These are phyloP conservation scores for Venturia canescens DNA, from an alignment of 1,140 invertebrate genomes.

Conservation along the genomic window DNA sequence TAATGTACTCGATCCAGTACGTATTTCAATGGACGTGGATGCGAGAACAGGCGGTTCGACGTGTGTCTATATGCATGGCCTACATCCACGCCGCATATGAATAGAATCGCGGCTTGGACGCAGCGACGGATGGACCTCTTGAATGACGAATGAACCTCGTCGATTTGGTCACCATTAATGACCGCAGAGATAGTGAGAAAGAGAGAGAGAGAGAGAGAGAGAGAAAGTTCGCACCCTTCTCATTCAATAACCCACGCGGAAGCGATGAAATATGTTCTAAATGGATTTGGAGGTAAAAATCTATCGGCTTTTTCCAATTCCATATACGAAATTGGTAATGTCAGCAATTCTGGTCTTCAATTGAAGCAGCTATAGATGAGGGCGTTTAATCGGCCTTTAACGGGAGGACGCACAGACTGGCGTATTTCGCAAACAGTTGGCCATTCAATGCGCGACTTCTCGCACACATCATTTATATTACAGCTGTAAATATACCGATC, in stretches of 20 bases:
- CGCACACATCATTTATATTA: slow-evolving; percentile 3
- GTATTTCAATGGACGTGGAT: slow-evolving; percentile 11
- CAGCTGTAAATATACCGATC: background rate
- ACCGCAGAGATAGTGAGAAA: background rate
- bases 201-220: no score
- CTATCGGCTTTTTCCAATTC: slow-evolving; percentile 12
- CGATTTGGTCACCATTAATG: slow-evolving; percentile 35
- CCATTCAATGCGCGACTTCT: slow-evolving; percentile 29
- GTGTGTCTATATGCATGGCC: background rate
- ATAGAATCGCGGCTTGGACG: slow-evolving; percentile 14
- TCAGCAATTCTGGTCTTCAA: slow-evolving; percentile 23
- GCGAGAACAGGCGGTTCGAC: background rate
- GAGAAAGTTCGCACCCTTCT: background rate
- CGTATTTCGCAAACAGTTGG: slow-evolving; percentile 39
- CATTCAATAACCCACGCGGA: slow-evolving; percentile 30
- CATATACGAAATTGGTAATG: slow-evolving; percentile 40
- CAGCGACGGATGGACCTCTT: background rate
- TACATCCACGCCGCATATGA: background rate
- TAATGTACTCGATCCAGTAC: background rate
- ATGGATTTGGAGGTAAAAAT: slow-evolving; percentile 41
- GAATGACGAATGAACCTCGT: slow-evolving; percentile 36
- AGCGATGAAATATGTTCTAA: slow-evolving; percentile 43
- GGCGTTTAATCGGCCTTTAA: slow-evolving; percentile 42
- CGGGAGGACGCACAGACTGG: slow-evolving; percentile 5
- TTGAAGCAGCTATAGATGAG: no score